These are phyloP conservation scores for Tenebrosternarchus preto DNA, from an alignment of 2,113 vertebrate species.

Conservation along the genomic window DNA sequence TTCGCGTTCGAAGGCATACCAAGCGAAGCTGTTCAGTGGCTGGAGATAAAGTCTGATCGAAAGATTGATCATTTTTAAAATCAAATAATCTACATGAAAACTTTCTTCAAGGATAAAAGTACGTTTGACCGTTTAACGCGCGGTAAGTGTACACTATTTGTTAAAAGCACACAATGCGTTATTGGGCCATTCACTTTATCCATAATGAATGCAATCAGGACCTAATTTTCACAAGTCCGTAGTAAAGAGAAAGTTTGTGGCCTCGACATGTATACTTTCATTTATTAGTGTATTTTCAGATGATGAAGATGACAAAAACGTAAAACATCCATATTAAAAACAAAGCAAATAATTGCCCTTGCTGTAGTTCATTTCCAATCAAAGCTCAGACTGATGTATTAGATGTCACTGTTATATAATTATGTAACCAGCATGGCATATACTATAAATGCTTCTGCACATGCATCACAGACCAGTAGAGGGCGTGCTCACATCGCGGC, in stretches of 20 bases:
- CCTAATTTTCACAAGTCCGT: not conserved
- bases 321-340: not conserved
- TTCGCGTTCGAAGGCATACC: too few species aligned
- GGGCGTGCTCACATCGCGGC: slow-evolving; percentile 64
- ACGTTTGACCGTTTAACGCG: too few species aligned
- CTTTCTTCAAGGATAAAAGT: too few species aligned
- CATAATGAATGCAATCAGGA: not conserved
- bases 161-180: too few species aligned
- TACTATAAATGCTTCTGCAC: slow-evolving; percentile 5
- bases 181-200: not conserved
- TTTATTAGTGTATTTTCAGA: not conserved
- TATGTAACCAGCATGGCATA: not conserved
- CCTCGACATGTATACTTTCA: not conserved
- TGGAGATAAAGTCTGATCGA: too few species aligned
- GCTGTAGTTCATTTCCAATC: not conserved
- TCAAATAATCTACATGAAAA: too few species aligned
- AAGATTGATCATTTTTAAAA: too few species aligned
- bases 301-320: not conserved
- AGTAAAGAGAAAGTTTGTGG: not conserved
- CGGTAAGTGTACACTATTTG: too few species aligned
- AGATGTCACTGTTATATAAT: not conserved
- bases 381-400: not conserved
- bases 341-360: not conserved
- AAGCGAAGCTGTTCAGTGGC: too few species aligned
- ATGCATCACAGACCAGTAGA: slow-evolving; percentile 61